Evolutionary conservation across 2,113 vertebrate genomes (phyloP).

Genomic region (Aplodontia rufa): DNA sequence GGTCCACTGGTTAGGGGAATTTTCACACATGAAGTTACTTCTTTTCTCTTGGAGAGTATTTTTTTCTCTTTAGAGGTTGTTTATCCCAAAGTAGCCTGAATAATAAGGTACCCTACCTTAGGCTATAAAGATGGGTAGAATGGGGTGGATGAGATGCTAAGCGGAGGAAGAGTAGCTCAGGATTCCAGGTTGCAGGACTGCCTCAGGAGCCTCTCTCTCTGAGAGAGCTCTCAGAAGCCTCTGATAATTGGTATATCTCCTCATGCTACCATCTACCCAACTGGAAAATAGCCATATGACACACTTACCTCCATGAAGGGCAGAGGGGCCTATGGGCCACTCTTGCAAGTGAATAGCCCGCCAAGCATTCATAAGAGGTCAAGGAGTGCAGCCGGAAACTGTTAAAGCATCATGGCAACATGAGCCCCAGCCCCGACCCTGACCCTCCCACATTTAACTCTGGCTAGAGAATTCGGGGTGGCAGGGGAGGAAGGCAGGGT

Average conservation of each 20-base stretch:
- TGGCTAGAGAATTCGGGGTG: constrained; percentile 57
- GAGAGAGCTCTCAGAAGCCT: neutral
- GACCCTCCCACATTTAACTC: constrained; percentile 50
- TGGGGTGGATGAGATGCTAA: neutral
- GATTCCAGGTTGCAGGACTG: neutral
- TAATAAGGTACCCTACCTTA: neutral
- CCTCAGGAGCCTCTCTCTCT: neutral
- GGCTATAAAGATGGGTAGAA: neutral
- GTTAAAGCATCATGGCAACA: constrained; percentile 51
- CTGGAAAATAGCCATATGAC: constrained; percentile 52
- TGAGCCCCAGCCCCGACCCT: neutral
- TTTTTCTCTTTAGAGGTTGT: neutral
- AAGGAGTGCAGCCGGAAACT: constrained; percentile 57
- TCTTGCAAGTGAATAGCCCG: constrained; percentile 56
- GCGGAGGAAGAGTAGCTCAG: neutral
- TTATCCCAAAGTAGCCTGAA: constrained; percentile 6
- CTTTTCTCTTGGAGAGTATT: constrained; percentile 10
- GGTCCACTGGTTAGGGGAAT: neutral
- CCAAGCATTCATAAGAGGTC: constrained; percentile 44
- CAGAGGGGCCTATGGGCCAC: constrained; percentile 50
- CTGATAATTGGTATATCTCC: neutral
- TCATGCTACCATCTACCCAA: neutral
- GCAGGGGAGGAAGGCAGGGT: constrained; percentile 50
- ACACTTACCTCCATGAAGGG: constrained; percentile 76
- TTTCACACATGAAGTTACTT: neutral